Base-by-base conservation (phyloP, 2,888 invertebrate genomes). In the Bimastos eiseni region DNA sequence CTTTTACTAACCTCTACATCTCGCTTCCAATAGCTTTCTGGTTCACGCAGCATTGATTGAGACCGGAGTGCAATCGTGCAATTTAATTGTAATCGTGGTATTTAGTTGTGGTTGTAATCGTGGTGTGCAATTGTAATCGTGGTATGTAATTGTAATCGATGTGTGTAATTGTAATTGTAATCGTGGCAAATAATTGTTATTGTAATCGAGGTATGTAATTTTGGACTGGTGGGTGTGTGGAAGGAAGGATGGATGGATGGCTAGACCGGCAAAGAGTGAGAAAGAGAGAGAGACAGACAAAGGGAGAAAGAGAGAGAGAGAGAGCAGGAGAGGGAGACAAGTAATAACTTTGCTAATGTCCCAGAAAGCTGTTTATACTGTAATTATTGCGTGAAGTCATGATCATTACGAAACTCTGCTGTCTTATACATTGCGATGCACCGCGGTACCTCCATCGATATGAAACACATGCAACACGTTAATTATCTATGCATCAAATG, bases 171-270 rank as follows among this genome's bases (percentile, higher is more conserved):
- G n/a, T n/a, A n/a, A n/a, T n/a, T n/a, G n/a, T n/a, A n/a, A n/a
- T n/a, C n/a, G n/a, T n/a, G n/a, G n/a, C n/a, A n/a, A n/a, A n/a
- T n/a, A n/a, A n/a, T n/a, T n/a, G n/a, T n/a, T n/a, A n/a, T n/a
- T n/a, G n/a, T n/a, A n/a, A n/a, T n/a, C n/a, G n/a, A n/a, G n/a
- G n/a, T n/a, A n/a, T n/a, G n/a, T n/a, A n/a, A n/a, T n/a, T n/a
- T n/a, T n/a, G n/a, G n/a, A n/a, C n/a, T n/a, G n/a, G n/a, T n/a
- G n/a, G n/a, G n/a, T 2, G n/a, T 2, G 17, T 3, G n/a, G 83
- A 83, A 89, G 86, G 92, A 55, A 36, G 33, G 30, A 90, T 36
- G 30, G 70, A 37, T 21, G n/a, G 83, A 83, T 17, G n/a, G 83
- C 13, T 17, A 83, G 83, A 83, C 8, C 5, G 83, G 17, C 8